phyloP scores from a whole-genome alignment of 2,797 vertebrate genomes.

The Poliocrania exsul region DNA sequence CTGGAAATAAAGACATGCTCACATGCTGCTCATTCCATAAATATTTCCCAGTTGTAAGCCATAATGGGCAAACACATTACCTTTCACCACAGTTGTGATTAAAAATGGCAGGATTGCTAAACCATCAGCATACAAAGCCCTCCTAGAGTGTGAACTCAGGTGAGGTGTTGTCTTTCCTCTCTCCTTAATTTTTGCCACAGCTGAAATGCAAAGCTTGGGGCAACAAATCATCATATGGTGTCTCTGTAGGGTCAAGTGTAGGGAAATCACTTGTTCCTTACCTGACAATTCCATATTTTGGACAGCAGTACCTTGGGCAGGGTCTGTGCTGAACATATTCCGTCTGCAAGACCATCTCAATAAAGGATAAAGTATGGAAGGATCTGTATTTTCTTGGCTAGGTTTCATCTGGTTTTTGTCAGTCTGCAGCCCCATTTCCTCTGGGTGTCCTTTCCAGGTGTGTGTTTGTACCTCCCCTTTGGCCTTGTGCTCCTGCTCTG shows the following conservation, averaged over 20 bases:
- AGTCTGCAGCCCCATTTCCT: neutral
- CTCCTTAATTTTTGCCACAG: neutral
- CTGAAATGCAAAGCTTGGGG: neutral
- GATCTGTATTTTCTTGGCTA: neutral
- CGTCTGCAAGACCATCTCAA: neutral
- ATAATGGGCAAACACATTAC: neutral
- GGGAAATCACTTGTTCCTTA: neutral
- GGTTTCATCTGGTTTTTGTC: neutral
- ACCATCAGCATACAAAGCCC: neutral
- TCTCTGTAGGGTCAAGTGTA: neutral
- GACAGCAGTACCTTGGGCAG: neutral
- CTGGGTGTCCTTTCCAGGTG: neutral
- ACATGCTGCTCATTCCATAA: conserved; percentile 17
- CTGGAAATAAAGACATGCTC: conserved; percentile 18
- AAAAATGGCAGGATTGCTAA: neutral
- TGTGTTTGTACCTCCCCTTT: neutral
- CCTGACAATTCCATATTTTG: fast-evolving
- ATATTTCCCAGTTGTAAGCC: conserved; percentile 23
- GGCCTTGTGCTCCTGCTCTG: neutral
- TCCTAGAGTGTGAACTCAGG: fast-evolving
- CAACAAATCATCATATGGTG: fast-evolving
- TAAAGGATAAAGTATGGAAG: neutral
- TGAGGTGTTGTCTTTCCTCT: neutral
- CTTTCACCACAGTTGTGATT: neutral
- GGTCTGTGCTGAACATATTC: neutral